Evolutionary conservation across 2,888 invertebrate genomes (phyloP).

Genomic region (Agriotes lineatus): DNA sequence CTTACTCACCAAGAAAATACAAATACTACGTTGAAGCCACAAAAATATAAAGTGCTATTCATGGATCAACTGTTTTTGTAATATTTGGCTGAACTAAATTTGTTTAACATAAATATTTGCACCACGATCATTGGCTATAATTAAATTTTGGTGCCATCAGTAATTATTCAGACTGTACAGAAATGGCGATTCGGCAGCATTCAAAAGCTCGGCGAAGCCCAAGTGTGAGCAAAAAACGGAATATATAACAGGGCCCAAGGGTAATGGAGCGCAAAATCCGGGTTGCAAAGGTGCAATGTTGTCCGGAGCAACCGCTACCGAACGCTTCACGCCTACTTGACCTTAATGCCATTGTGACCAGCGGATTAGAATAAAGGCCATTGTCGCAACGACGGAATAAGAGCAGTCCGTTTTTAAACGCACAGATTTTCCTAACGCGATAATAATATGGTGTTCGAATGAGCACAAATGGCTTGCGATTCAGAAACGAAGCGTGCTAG

Average conservation of each 20-base stretch:
- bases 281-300: slow-evolving; percentile 40
- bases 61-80: too few relatives aligned
- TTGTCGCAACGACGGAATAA: slow-evolving; percentile 43
- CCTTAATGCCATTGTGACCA: slow-evolving; percentile 45
- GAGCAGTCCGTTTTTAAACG: slow-evolving; percentile 44
- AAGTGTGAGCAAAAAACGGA: too few relatives aligned
- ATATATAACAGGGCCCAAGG: slow-evolving; percentile 10
- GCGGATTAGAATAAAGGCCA: slow-evolving; percentile 44
- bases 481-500: slow-evolving; percentile 39
- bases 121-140: too few relatives aligned
- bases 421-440: slow-evolving; percentile 40
- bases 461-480: slow-evolving; percentile 31
- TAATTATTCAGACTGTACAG: too few relatives aligned
- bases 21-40: too few relatives aligned
- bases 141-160: too few relatives aligned
- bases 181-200: too few relatives aligned
- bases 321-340: slow-evolving; percentile 47
- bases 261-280: slow-evolving; percentile 39
- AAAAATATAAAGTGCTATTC: too few relatives aligned
- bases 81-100: too few relatives aligned
- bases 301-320: slow-evolving; percentile 36
- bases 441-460: slow-evolving; percentile 36
- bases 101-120: too few relatives aligned
- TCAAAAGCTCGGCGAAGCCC: too few relatives aligned
- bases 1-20: too few relatives aligned